These are phyloP conservation scores for Zhuqinia jingwanae DNA, from an alignment of 2,888 invertebrate species.

Conservation along the genomic window DNA sequence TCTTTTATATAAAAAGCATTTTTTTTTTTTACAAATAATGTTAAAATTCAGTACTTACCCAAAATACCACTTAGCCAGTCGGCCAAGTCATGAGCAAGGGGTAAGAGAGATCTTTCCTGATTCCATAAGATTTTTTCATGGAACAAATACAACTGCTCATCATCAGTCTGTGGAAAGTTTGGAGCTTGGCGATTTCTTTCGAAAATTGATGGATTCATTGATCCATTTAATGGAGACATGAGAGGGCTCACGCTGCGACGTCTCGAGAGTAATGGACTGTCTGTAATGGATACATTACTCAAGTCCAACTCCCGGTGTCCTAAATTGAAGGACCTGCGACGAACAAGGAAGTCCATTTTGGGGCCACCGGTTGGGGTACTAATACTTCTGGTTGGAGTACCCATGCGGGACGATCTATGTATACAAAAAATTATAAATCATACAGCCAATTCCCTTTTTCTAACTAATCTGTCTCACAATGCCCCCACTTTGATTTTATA, in stretches of 20 bases:
- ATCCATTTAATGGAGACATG: conserved; percentile 75
- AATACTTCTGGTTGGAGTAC: conserved; percentile 59
- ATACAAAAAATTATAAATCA: neutral
- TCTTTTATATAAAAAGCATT: too few species aligned
- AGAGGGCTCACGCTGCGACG: conserved; percentile 77
- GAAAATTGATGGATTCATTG: conserved; percentile 71
- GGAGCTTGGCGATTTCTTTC: conserved; percentile 78
- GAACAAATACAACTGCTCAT: conserved; percentile 77
- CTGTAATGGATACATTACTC: conserved; percentile 60
- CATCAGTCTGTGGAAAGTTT: conserved; percentile 79
- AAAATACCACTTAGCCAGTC: conserved; percentile 78
- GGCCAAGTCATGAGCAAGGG: conserved; percentile 78
- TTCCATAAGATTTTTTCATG: conserved; percentile 79
- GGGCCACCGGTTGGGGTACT: conserved; percentile 39
- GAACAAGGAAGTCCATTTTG: conserved; percentile 75
- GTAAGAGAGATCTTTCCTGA: conserved; percentile 78
- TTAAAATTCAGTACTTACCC: conserved; percentile 62
- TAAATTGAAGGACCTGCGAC: conserved; percentile 73
- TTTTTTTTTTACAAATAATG: too few species aligned
- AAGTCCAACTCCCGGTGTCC: conserved; percentile 72
- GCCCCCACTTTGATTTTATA: too few species aligned
- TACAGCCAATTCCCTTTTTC: too few species aligned
- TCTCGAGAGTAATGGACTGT: conserved; percentile 77
- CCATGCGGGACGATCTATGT: conserved; percentile 37
- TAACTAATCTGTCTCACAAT: too few species aligned